These are phyloP conservation scores for Andrena bicolor DNA, from an alignment of 2,888 invertebrate species.

Conservation along the genomic window DNA sequence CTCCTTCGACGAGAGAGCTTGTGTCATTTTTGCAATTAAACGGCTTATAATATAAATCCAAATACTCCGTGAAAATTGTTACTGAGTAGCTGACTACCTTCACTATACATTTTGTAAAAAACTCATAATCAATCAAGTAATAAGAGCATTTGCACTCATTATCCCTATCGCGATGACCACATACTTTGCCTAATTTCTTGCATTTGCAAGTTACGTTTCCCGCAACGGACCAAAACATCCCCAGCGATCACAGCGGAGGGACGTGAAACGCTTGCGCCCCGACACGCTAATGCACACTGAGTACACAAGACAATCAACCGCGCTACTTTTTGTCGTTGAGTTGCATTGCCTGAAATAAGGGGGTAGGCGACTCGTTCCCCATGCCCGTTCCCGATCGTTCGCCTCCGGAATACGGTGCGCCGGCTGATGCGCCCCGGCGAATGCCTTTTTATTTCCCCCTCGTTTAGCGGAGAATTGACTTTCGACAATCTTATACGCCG, in stretches of 20 bases:
- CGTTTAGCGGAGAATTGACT: slow-evolving; percentile 47
- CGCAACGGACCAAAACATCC: not conserved
- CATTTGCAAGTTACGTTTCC: not conserved
- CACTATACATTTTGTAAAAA: too few relatives aligned
- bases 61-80: too few relatives aligned
- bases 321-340: slow-evolving; percentile 27
- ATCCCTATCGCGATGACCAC: too few relatives aligned
- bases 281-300: slow-evolving; percentile 43
- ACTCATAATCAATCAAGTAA: too few relatives aligned
- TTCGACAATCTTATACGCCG: slow-evolving; percentile 51
- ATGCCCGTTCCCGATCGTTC: slow-evolving; percentile 1
- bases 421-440: slow-evolving; percentile 3
- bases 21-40: too few relatives aligned
- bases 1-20: too few relatives aligned
- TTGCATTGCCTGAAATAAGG: slow-evolving; percentile 49
- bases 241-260: not conserved
- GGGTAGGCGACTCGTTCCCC: slow-evolving; percentile 27
- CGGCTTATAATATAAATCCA: too few relatives aligned
- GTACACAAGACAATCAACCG: slow-evolving; percentile 31
- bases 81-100: too few relatives aligned
- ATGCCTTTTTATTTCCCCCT: slow-evolving; percentile 41
- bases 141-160: too few relatives aligned
- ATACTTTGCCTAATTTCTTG: not conserved
- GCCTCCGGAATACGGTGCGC: slow-evolving; percentile 9
- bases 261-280: slow-evolving; percentile 27